A percentile compares a stretch with the other conserved stretches of the same genome.
phyloP scores from a whole-genome alignment of 1,140 invertebrate genomes.

The Spodoptera frugiperda region DNA sequence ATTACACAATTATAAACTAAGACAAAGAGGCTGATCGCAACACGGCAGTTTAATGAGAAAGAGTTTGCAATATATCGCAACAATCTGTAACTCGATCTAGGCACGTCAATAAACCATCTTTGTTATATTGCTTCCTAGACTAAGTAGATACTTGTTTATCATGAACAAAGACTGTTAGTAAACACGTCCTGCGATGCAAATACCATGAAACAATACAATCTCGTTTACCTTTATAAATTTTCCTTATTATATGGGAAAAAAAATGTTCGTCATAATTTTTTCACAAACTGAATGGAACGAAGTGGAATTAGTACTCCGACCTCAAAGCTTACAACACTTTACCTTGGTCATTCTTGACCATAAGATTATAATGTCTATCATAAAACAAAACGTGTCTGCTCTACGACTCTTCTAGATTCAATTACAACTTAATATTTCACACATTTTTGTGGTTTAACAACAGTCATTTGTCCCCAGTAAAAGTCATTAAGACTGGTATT shows the following conservation, averaged over 20 bases:
- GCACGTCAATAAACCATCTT: conserved; percentile 10
- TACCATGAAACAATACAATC: conserved; percentile 40
- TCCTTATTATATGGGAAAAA: conserved; percentile 30
- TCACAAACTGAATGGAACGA: neutral
- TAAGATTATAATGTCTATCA: neutral
- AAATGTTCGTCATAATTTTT: neutral
- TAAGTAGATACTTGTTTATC: neutral
- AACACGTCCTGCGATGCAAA: conserved; percentile 23
- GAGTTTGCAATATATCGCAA: neutral
- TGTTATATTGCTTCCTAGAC: conserved; percentile 26
- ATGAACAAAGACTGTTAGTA: conserved; percentile 23
- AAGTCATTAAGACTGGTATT: too few relatives aligned
- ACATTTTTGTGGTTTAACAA: too few relatives aligned
- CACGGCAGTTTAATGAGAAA: neutral
- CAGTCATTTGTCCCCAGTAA: too few relatives aligned
- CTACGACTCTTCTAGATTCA: too few relatives aligned
- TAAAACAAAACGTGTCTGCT: conserved; percentile 1
- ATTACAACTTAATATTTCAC: neutral
- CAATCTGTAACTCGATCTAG: neutral
- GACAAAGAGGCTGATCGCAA: too few relatives aligned
- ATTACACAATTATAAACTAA: too few relatives aligned
- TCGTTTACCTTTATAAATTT: conserved; percentile 32
- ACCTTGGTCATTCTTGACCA: conserved; percentile 9
- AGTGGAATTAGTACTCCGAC: neutral
- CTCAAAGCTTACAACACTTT: neutral